Evolutionary conservation across 2,797 vertebrate genomes (phyloP).

Genomic region (Poecilia gillii): DNA sequence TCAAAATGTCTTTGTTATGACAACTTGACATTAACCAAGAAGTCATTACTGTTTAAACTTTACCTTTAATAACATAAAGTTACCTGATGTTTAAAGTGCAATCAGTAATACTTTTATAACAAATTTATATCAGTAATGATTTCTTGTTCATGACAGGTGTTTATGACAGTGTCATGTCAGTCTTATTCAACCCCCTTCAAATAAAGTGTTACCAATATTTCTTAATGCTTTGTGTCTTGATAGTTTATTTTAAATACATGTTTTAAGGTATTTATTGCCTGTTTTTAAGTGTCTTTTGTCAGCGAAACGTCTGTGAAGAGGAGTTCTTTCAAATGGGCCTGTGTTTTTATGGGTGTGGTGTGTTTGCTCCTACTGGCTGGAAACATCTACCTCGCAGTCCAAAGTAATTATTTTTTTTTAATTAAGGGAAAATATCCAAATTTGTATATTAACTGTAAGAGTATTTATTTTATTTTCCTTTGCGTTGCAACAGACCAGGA

Average conservation of each 20-base stretch:
- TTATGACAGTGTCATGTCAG: too few relatives aligned
- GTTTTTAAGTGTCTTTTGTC: conserved; percentile 31
- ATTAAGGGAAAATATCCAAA: not conserved
- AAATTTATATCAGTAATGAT: too few relatives aligned
- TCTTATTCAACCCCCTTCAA: too few relatives aligned
- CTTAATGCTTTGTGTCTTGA: not conserved
- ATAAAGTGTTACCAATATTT: too few relatives aligned
- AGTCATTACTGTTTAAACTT: too few relatives aligned
- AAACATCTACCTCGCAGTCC: conserved; percentile 41
- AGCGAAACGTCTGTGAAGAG: conserved; percentile 11
- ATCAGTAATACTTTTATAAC: too few relatives aligned
- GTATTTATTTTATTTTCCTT: not conserved
- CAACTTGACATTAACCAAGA: too few relatives aligned
- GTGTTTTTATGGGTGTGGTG: conserved; percentile 14
- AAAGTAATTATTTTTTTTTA: conserved; percentile 36
- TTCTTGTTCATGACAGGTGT: too few relatives aligned
- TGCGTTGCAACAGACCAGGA: conserved; percentile 15
- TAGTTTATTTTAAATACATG: not conserved
- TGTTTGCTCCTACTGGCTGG: conserved; percentile 52
- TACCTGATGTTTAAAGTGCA: too few relatives aligned
- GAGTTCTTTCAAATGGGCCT: conserved; percentile 1
- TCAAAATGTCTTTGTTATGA: too few relatives aligned
- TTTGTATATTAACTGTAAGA: not conserved
- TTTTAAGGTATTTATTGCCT: not conserved
- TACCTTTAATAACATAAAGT: too few relatives aligned